Evolutionary conservation across 2,113 vertebrate genomes (phyloP), one percentile per base, ranked within the genome.

Genomic region (Gavia stellata): DNA sequence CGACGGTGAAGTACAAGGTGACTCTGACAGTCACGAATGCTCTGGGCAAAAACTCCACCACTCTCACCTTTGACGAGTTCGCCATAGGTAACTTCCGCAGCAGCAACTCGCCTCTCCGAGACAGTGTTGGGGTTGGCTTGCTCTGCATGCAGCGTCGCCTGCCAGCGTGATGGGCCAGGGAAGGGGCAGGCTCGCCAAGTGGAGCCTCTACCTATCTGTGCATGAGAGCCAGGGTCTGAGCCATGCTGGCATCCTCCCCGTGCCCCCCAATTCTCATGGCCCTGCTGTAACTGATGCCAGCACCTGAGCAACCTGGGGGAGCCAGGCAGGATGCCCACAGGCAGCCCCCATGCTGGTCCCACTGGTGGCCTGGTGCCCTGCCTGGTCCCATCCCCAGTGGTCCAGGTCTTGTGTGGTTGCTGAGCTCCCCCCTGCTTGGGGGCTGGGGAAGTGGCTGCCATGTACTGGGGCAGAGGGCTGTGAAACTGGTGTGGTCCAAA

Each of bases 21-120:
- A 99, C 99, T 5, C 97, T 99, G 96, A 99, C 98, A 6, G 99
- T 99, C 53, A 97, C 98, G 91, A 99, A 99, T 34, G 97, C 99
- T 24, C 97, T 99, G 98, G 99, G 99, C 62, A 98, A 98, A 96
- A 98, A 98, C 34, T 98, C 96, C 71, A 98, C 96, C 33, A 95
- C 98, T 28, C 89, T 98, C 95, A 98, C 98, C 86, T 99, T 99
- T 56, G 99, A 99, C 5, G 99, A 99, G 96, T 98, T 99, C 89
- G 92, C 90, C 71, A 99, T 99, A 97, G 99, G 99, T 99, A 98
- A 97, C 42, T 94, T 81, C 40, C 4, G 2, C 6, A 0, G 68
- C 66, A 58, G 31, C 67, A 80, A 3, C 47, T 49, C 61, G 18
- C 28, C 36, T 66, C 74, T 85, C 23, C 0, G 16, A 49, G 74